phyloP scores from a whole-genome alignment of 2,797 vertebrate genomes.

The Chloroceryle amazona region DNA sequence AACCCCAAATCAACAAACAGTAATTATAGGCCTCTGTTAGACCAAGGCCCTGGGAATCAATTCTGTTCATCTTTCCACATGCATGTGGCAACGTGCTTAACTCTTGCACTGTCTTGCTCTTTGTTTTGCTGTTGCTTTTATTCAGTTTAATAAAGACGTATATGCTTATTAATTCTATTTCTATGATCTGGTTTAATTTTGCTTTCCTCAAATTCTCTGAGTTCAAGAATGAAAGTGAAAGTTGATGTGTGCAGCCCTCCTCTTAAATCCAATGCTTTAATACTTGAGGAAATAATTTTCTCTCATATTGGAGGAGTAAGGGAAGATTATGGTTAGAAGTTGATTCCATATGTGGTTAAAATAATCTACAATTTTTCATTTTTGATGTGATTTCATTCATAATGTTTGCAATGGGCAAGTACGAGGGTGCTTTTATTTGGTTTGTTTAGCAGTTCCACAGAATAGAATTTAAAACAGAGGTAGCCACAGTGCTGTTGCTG shows the following conservation, averaged over 20 bases:
- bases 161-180: background rate
- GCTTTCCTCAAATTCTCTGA: background rate
- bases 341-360: constrained; percentile 48
- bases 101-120: background rate
- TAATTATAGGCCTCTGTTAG: background rate
- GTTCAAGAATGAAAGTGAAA: background rate
- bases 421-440: constrained; percentile 9
- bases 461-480: background rate
- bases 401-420: background rate
- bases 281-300: constrained; percentile 20
- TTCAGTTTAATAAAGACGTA: background rate
- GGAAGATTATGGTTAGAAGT: constrained; percentile 61
- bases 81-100: rapidly evolving
- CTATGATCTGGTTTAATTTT: background rate
- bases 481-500: background rate
- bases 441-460: background rate
- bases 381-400: background rate
- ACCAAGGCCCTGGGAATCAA: background rate
- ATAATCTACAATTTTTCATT: constrained; percentile 20
- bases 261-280: background rate
- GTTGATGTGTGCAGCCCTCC: background rate
- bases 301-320: background rate
- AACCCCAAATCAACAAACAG: too few species aligned
- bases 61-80: background rate
- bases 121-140: background rate